phyloP scores from a whole-genome alignment of 2,888 invertebrate genomes.

The Lasioglossum marginatum region DNA sequence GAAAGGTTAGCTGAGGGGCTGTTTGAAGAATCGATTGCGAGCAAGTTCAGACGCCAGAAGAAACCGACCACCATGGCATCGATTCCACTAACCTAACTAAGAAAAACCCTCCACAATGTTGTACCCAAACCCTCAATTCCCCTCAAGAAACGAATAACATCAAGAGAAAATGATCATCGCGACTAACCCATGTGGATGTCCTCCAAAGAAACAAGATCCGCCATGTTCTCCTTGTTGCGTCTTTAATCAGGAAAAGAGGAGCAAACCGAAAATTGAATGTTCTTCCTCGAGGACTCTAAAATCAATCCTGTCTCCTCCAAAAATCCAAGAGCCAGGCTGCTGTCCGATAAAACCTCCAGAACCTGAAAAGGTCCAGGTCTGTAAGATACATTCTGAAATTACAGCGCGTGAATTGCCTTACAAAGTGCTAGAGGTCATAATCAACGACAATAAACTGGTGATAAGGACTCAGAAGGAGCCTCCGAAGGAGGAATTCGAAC shows the following conservation, averaged over 20 bases:
- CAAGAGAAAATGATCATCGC: slow-evolving; percentile 72
- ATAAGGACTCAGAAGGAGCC: slow-evolving; percentile 60
- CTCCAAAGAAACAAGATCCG: slow-evolving; percentile 2
- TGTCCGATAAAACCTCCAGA: slow-evolving; percentile 6
- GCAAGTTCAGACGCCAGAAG: slow-evolving; percentile 26
- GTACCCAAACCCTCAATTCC: not conserved
- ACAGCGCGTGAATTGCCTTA: slow-evolving; percentile 73
- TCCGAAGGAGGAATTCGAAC: slow-evolving; percentile 64
- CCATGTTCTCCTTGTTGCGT: slow-evolving; percentile 40
- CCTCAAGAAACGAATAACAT: not conserved
- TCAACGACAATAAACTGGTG: slow-evolving; percentile 75
- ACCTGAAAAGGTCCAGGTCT: accelerated
- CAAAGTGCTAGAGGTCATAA: slow-evolving; percentile 78
- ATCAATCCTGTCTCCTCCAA: not conserved
- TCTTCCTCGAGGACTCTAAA: not conserved
- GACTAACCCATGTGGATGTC: slow-evolving; percentile 73
- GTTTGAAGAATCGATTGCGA: slow-evolving; percentile 1
- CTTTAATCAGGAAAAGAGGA: not conserved
- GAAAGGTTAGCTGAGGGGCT: not conserved
- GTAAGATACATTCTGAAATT: slow-evolving; percentile 72
- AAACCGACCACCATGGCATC: slow-evolving; percentile 37
- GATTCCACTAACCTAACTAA: not conserved
- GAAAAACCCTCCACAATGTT: not conserved
- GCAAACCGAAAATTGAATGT: not conserved
- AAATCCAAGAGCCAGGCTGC: not conserved